Percentiles rank a stretch among this genome's conserved stretches.
These are phyloP conservation scores for Astatotilapia flaviijosephi DNA, from an alignment of 2,113 vertebrate genomes.

Conservation along the genomic window DNA sequence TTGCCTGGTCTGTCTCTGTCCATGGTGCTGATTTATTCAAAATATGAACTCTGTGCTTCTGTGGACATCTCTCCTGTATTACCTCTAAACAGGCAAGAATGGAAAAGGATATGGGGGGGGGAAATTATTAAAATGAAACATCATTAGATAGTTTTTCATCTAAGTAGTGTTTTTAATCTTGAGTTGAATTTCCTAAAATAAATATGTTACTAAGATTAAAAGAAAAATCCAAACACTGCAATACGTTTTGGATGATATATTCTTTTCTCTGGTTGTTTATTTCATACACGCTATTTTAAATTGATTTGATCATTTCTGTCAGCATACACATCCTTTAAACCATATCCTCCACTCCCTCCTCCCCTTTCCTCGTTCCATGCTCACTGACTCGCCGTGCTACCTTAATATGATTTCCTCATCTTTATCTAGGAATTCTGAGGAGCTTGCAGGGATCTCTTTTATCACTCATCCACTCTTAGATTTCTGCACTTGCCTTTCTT, in stretches of 20 bases:
- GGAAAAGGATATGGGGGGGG: not conserved
- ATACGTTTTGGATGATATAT: not conserved
- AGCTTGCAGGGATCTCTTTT: not conserved
- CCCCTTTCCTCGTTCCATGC: not conserved
- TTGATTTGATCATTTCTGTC: not conserved
- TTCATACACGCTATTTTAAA: not conserved
- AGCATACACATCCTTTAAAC: not conserved
- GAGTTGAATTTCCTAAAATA: not conserved
- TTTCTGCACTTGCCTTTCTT: not conserved
- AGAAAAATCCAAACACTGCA: not conserved
- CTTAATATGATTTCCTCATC: not conserved
- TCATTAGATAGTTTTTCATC: not conserved
- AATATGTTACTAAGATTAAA: not conserved
- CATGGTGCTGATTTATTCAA: not conserved
- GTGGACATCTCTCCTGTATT: not conserved
- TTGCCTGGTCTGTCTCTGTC: not conserved
- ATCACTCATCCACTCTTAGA: not conserved
- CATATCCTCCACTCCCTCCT: not conserved
- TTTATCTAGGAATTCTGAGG: not conserved
- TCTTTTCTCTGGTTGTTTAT: not conserved
- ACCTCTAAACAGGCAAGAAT: not conserved
- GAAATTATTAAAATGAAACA: not conserved
- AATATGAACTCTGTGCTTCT: not conserved
- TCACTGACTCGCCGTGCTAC: not conserved
- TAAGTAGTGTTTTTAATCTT: not conserved